phyloP scores from a whole-genome alignment of 2,797 vertebrate species.

The Ara ararauna region DNA sequence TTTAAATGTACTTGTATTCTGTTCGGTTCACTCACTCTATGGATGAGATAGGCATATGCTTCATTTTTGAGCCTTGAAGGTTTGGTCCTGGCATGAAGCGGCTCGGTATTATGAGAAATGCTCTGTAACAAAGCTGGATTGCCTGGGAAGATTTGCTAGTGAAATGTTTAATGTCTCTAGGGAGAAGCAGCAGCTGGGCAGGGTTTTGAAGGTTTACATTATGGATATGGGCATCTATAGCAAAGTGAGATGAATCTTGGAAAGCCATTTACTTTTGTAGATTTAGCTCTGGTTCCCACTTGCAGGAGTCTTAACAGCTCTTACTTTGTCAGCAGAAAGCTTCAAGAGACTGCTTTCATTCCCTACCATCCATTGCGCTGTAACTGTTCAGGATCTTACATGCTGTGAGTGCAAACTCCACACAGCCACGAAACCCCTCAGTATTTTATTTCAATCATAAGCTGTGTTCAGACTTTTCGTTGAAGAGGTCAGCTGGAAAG shows the following conservation, averaged over 20 bases:
- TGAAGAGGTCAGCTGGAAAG: background rate
- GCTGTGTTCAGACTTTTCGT: background rate
- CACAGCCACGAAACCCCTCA: background rate
- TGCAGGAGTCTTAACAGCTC: background rate
- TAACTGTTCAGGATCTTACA: background rate
- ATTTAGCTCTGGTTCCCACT: background rate
- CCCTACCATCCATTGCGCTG: background rate
- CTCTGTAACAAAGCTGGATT: background rate
- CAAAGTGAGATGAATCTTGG: background rate
- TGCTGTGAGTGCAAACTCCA: background rate
- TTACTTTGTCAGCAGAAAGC: background rate
- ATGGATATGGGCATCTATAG: background rate
- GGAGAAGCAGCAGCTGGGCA: slow-evolving; percentile 1
- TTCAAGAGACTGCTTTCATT: background rate
- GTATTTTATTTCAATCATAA: background rate
- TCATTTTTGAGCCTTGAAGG: background rate
- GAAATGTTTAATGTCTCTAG: background rate
- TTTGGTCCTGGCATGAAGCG: background rate
- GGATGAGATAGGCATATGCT: background rate
- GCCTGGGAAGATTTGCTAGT: background rate
- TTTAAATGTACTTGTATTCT: background rate
- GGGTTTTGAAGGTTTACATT: background rate
- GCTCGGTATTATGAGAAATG: background rate
- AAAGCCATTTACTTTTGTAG: background rate
- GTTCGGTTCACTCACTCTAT: background rate